Base-by-base conservation (phyloP, 2,888 invertebrate species). In the Noctua janthe region DNA sequence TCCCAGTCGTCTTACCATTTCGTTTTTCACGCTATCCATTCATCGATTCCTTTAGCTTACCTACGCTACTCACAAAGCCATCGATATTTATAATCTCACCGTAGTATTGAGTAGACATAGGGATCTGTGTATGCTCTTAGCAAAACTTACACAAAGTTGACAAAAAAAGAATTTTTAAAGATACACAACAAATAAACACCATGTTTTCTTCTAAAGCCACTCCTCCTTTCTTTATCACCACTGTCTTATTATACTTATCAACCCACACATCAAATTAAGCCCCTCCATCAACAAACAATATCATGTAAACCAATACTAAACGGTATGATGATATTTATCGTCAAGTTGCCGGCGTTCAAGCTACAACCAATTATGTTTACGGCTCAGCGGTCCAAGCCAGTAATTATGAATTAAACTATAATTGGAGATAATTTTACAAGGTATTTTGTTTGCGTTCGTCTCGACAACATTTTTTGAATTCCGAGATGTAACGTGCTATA, bases 361-460 rank as follows among this genome's bases (percentile, higher is more conserved):
- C 87, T 88, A 91, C 88, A 88, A 91, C 91, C 92, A 93, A 94
- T 94, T 94, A 94, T 93, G 92, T 94, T 92, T 92, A 92, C 91
- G 88, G 91, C 91, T 92, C 89, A 78, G 67, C 84, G 75, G 74
- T 71, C 83, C 83, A 69, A 77, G 71, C 79, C 91, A 91, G 92
- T 94, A 93, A 94, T 94, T 95, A 94, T 92, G 92, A 93, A 93
- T 94, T 94, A 92, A 92, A 91, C 87, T 91, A 90, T 94, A 94
- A 94, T 94, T 95, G 92, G 83, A 89, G 85, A 89, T 92, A 91
- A 93, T 93, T 93, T 91, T 88, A 88, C 88, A 85, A 87, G 87
- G 83, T 73, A 88, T 86, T 87, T 73, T 78, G 85, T 83, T 76
- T 70, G 79, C 76, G 81, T 76, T 82, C 90, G 76, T 88, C 88